These are phyloP conservation scores for Hylaeus volcanicus DNA, from an alignment of 1,140 invertebrate genomes.

Conservation along the genomic window DNA sequence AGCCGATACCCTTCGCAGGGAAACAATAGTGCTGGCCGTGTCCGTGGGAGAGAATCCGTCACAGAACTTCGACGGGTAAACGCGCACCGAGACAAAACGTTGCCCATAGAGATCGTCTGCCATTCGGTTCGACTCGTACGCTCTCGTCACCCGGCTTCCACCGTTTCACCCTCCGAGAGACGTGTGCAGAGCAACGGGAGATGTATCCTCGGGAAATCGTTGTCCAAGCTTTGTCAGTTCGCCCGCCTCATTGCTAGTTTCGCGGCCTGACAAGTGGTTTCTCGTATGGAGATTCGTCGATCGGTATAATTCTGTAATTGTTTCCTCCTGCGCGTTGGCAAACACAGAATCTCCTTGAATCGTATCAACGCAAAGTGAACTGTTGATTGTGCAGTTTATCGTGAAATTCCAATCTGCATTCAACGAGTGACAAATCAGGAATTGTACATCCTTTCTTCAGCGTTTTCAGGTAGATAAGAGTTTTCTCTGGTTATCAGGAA, in stretches of 20 bases:
- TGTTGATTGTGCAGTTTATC: too few species aligned
- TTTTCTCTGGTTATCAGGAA: too few species aligned
- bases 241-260: background rate
- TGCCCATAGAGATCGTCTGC: slow-evolving; percentile 15
- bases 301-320: too few species aligned
- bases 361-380: too few species aligned
- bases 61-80: background rate
- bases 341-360: too few species aligned
- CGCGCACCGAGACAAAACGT: slow-evolving; percentile 4
- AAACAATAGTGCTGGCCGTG: slow-evolving; percentile 44
- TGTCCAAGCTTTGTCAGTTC: background rate
- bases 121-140: background rate
- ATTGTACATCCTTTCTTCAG: too few species aligned
- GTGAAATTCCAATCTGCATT: too few species aligned
- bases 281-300: background rate
- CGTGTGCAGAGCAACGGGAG: background rate
- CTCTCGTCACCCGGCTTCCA: slow-evolving; percentile 1
- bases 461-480: too few species aligned
- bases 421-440: too few species aligned
- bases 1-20: slow-evolving; percentile 43
- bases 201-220: slow-evolving; percentile 22
- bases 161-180: slow-evolving; percentile 27
- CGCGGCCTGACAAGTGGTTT: background rate
- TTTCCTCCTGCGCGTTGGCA: too few species aligned
- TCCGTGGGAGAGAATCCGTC: slow-evolving; percentile 27